Evolutionary conservation across 2,113 vertebrate genomes (phyloP).

Genomic region (Cinclus mexicanus): DNA sequence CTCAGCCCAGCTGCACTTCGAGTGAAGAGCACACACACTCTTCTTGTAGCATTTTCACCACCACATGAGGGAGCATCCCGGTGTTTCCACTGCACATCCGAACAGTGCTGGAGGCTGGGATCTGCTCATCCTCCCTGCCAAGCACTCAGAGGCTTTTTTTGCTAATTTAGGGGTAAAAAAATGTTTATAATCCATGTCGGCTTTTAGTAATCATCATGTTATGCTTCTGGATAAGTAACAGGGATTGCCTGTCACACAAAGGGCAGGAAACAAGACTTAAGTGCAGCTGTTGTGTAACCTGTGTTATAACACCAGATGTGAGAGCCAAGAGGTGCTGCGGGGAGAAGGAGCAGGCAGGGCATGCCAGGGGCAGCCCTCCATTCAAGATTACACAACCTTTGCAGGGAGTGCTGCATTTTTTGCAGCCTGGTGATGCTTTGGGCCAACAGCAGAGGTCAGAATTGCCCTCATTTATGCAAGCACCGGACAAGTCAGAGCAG

Average conservation of each 20-base stretch:
- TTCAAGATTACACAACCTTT: neutral
- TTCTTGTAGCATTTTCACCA: neutral
- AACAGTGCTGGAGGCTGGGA: neutral
- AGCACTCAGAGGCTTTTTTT: neutral
- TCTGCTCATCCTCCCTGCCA: neutral
- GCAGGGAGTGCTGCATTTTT: neutral
- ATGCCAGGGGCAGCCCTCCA: neutral
- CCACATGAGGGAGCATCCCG: accelerated
- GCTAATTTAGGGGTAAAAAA: neutral
- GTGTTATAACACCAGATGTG: neutral
- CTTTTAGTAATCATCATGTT: neutral
- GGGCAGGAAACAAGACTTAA: neutral
- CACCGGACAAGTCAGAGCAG: neutral
- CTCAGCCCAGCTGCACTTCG: neutral
- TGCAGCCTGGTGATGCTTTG: neutral
- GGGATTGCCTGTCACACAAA: neutral
- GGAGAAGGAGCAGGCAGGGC: neutral
- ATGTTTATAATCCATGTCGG: neutral
- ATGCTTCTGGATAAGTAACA: neutral
- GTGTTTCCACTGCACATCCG: accelerated
- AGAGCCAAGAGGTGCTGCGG: neutral
- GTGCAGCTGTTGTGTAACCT: slow-evolving; percentile 35
- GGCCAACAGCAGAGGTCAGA: slow-evolving; percentile 47
- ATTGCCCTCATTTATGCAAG: slow-evolving; percentile 31
- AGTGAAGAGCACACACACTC: neutral